Base-by-base conservation (phyloP, 23 tunicate species). In the Halocynthia aurantium region DNA sequence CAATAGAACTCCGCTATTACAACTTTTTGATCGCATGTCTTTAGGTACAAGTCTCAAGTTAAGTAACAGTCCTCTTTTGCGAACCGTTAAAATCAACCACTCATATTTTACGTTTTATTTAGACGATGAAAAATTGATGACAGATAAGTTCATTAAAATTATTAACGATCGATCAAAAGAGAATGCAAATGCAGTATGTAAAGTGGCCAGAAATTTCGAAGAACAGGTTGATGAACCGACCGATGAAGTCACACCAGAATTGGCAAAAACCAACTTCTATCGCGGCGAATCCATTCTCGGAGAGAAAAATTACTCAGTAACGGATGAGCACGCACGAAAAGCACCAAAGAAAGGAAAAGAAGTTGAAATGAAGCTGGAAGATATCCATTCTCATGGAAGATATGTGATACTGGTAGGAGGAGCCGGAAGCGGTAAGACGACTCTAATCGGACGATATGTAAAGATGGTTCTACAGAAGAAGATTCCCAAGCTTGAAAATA, bases 361-460 rank as follows among this genome's bases (percentile, higher is more conserved):
- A 51, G 56, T 50, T 10, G 19, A 49, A 40, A 56, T 72, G 15
- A 15, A 19, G 12, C 5, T 40, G 5, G 50, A 72, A 51, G 56
- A 49, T 12, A 51, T 72, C 2, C 76, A 72, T 50, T 19, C 40
- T 56, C 55, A 72, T 19, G 76, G 76, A 12, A 22, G 76, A 72
- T 72, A 72, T 72, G 56, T 72, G 11, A 10, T 72, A 10, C 15
- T 72, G 55, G 76, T 72, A 11, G 76, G 76, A 17, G 76, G 52
- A 10, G 76, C 76, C 5, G 76, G 76, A 72, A 72, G 76, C 18
- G 76, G 76, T 0, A 72, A 72, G 5, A 72, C 76, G 51, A 72
- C 76, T 49, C 5, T 72, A 2, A 19, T 50, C 40, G 6, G 6
- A 40, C 55, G 76, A 10, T 72, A 72, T 50, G 15, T 11, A 11